Conservation (phyloP, 2,113 vertebrate species). For the Grammomys dolichurus region DNA sequence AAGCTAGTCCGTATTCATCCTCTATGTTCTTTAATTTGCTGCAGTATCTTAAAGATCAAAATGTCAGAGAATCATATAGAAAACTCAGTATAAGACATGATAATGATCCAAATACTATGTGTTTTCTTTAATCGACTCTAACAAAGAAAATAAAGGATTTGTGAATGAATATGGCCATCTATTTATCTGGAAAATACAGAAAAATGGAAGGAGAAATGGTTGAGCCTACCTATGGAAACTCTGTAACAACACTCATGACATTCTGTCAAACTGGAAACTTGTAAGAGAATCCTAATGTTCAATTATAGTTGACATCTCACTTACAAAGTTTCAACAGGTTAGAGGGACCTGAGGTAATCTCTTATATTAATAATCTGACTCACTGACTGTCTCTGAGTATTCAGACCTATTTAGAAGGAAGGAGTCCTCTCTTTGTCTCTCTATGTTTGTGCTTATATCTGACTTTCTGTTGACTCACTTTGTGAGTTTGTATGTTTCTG, state of each 20-base stretch:
- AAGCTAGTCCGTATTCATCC: neutral
- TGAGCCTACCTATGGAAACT: neutral
- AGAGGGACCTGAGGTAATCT: neutral
- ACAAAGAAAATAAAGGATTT: neutral
- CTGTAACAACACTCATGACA: no score
- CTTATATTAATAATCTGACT: neutral
- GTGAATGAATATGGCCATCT: neutral
- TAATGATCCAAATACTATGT: neutral
- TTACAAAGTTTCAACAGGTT: neutral
- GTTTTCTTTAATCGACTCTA: neutral
- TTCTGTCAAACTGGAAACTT: neutral
- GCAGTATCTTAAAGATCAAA: neutral
- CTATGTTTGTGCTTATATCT: neutral
- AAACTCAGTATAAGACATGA: neutral
- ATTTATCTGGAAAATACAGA: neutral
- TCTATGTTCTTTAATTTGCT: neutral
- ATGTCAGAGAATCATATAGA: neutral
- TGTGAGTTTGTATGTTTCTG: neutral
- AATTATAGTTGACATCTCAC: neutral
- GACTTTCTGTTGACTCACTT: neutral
- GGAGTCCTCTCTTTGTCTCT: neutral
- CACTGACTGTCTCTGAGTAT: neutral
- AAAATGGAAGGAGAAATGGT: neutral
- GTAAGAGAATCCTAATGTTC: neutral
- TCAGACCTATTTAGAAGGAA: neutral